Evolutionary conservation across 2,888 invertebrate genomes (phyloP), one percentile per base, ranked within the genome.

Genomic region (Litoditis marina): DNA sequence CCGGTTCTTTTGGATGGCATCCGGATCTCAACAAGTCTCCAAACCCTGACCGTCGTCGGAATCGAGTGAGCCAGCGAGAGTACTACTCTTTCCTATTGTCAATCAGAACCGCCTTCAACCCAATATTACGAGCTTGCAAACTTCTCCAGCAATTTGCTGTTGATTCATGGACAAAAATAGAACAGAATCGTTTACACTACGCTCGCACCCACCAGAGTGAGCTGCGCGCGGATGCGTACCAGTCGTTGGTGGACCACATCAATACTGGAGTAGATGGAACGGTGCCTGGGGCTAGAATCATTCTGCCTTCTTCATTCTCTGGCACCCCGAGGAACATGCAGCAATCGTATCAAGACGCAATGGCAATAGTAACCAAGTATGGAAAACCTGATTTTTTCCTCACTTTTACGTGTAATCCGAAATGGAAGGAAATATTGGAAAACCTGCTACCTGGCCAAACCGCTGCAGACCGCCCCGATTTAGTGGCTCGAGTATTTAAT

Each of bases 91-190:
- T 71, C 31, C 65, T 51, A 28, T 60, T 77, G 51, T 47, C 67
- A 19, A 59, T 71, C 8, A 50, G 70, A 1, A 3, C n/a, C n/a
- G n/a, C 8, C 25, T 79, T 82, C 65, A 81, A 75, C 62, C 75
- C 73, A 1, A 34, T 82, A 16, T 60, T 68, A 27, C 60, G 60
- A 61, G 79, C 71, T 60, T 66, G 78, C 5, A 60, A 70, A 53
- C 67, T 84, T 3, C 79, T 78, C 47, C 78, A 81, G 49, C 83
- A 84, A 63, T 84, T 67, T 54, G 53, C 76, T 25, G 83, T 84
- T 22, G 83, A 84, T 65, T 75, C 79, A 77, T 84, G 81, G 71
- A 81, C 71, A 0, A 83, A 83, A 70, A 77, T 83, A 31, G 83
- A 84, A 68, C 75, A 73, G n/a, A 81, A 83, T 57, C 66, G 82